These are phyloP conservation scores for Hipparchia sbordonii DNA, from an alignment of 2,888 invertebrate genomes.

Conservation along the genomic window DNA sequence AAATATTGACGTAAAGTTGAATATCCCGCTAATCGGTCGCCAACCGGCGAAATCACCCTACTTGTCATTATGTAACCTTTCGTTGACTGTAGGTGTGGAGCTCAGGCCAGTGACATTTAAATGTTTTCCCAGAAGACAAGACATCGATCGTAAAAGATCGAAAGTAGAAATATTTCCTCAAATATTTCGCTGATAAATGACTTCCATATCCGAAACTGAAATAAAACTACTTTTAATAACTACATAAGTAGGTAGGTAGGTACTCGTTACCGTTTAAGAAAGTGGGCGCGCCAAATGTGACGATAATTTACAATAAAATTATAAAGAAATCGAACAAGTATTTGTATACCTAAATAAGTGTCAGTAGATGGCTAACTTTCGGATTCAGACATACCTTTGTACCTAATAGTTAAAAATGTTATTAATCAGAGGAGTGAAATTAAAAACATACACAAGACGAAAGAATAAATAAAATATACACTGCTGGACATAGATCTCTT, in stretches of 20 bases:
- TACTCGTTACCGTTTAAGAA: neutral
- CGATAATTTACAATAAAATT: neutral
- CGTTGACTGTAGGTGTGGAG: neutral
- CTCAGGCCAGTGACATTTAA: neutral
- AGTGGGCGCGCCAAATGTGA: neutral
- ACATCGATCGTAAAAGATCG: neutral
- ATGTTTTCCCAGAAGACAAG: constrained; percentile 1
- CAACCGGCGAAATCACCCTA: no score
- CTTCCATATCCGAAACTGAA: constrained; percentile 20
- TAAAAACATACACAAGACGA: neutral
- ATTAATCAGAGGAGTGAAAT: neutral
- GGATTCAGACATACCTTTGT: no score
- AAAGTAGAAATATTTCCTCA: constrained; percentile 14
- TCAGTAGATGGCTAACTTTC: neutral
- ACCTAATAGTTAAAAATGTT: no score
- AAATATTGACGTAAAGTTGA: no score
- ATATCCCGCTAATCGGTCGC: no score
- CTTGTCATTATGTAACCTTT: neutral
- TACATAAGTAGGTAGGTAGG: neutral
- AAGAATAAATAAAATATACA: constrained; percentile 6
- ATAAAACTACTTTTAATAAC: constrained; percentile 1
- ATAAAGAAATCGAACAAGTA: neutral
- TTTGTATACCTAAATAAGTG: constrained; percentile 6
- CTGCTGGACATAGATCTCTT: no score
- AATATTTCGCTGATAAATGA: neutral